These are phyloP conservation scores for Lacerta agilis DNA, from an alignment of 2,797 vertebrate species.

Conservation along the genomic window DNA sequence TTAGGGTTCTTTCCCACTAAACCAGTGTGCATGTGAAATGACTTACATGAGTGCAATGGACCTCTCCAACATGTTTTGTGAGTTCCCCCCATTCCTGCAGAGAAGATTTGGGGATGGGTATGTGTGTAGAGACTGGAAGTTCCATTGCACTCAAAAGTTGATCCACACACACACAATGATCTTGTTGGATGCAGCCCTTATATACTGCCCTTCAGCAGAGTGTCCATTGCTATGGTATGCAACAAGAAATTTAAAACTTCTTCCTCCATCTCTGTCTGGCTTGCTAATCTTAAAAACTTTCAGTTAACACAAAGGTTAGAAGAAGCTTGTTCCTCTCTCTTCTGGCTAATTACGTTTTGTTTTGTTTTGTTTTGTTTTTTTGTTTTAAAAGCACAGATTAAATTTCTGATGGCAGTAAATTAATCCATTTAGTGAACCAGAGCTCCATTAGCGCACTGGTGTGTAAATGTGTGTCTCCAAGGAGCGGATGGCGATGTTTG, in stretches of 20 bases:
- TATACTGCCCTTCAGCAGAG: too few species aligned
- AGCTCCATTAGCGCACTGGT: slow-evolving; percentile 74
- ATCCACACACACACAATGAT: background rate
- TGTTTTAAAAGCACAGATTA: slow-evolving; percentile 72
- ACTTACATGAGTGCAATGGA: too few species aligned
- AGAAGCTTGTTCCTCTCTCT: slow-evolving; percentile 62
- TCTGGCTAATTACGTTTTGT: slow-evolving; percentile 61
- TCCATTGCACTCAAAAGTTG: background rate
- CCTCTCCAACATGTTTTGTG: too few species aligned
- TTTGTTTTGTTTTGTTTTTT: slow-evolving; percentile 66
- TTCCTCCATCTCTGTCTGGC: slow-evolving; percentile 44
- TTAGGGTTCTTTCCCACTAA: too few species aligned
- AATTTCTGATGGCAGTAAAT: slow-evolving; percentile 76
- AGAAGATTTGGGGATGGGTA: too few species aligned
- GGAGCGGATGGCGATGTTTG: slow-evolving; percentile 60
- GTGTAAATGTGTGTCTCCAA: slow-evolving; percentile 67
- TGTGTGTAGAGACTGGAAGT: too few species aligned
- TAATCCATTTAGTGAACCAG: slow-evolving; percentile 78
- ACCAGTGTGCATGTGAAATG: too few species aligned
- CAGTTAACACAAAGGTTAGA: slow-evolving; percentile 49
- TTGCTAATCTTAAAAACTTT: slow-evolving; percentile 59
- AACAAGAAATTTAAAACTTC: slow-evolving; percentile 49
- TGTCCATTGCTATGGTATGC: background rate
- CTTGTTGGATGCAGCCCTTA: background rate
- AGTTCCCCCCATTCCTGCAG: too few species aligned